Conservation (phyloP, 2,113 vertebrate species). For the Mesitornis unicolor region DNA sequence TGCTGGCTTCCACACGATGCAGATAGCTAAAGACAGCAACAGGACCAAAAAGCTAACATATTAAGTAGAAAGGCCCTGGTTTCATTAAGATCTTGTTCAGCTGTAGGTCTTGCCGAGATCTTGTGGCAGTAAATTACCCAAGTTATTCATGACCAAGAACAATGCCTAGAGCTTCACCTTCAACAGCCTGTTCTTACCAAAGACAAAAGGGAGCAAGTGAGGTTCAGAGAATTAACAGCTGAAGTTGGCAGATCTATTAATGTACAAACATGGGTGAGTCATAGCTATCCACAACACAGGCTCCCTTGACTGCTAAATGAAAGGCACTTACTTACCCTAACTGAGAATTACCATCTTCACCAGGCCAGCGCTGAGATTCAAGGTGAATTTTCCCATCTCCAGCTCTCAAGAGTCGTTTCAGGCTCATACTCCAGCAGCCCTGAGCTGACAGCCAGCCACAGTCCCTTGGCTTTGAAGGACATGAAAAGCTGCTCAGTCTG, state of each 20-base stretch:
- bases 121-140: not conserved
- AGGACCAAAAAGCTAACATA: not conserved
- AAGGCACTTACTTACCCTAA: not conserved
- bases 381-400: not conserved
- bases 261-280: rapidly evolving
- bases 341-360: not conserved
- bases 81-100: not conserved
- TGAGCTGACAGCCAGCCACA: not conserved
- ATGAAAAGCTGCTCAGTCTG: rapidly evolving
- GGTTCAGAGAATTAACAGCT: not conserved
- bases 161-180: not conserved
- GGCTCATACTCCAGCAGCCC: not conserved
- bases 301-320: not conserved
- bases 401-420: not conserved
- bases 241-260: not conserved
- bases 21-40: not conserved
- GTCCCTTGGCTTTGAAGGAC: not conserved
- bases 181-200: not conserved
- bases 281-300: not conserved
- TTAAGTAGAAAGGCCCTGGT: not conserved
- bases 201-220: not conserved
- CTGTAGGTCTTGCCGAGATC: not conserved
- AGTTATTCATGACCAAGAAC: rapidly evolving
- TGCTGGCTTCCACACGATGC: not conserved
- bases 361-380: not conserved